phyloP scores from a whole-genome alignment of 2,888 invertebrate species.

The Torymus tubicola region DNA sequence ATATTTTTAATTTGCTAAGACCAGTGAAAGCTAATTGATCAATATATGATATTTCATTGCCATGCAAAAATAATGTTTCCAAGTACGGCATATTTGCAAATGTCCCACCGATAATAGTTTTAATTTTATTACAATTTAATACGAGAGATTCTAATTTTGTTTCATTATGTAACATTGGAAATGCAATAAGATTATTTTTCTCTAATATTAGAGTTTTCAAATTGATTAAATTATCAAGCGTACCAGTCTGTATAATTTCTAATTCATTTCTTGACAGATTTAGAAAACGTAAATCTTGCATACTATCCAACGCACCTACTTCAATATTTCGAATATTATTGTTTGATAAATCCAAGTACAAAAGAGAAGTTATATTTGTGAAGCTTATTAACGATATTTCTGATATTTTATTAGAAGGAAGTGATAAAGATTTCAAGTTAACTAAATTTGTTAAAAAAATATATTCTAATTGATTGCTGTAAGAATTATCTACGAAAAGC shows the following conservation, averaged over 20 bases:
- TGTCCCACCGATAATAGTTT: neutral
- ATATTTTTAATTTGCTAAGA: conserved; percentile 19
- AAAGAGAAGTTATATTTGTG: too few relatives aligned
- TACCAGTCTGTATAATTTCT: too few relatives aligned
- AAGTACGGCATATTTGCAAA: conserved; percentile 30
- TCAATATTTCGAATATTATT: too few relatives aligned
- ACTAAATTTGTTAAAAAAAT: neutral
- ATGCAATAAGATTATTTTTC: neutral
- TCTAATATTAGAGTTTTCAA: conserved; percentile 32
- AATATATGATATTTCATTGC: too few relatives aligned
- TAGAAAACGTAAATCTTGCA: too few relatives aligned
- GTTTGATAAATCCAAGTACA: too few relatives aligned
- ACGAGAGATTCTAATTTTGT: neutral
- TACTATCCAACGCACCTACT: too few relatives aligned
- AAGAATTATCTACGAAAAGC: neutral
- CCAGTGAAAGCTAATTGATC: conserved; percentile 11
- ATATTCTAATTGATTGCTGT: neutral
- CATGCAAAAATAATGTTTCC: neutral
- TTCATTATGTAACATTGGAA: neutral
- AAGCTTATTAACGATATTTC: too few relatives aligned
- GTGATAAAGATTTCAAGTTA: neutral
- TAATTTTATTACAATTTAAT: conserved; percentile 26
- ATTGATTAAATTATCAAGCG: too few relatives aligned
- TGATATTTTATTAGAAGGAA: too few relatives aligned
- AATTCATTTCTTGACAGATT: too few relatives aligned